Evolutionary conservation across 1,140 invertebrate species (phyloP), one percentile per base, ranked within the genome.

Genomic region (Brachystomella parvula): DNA sequence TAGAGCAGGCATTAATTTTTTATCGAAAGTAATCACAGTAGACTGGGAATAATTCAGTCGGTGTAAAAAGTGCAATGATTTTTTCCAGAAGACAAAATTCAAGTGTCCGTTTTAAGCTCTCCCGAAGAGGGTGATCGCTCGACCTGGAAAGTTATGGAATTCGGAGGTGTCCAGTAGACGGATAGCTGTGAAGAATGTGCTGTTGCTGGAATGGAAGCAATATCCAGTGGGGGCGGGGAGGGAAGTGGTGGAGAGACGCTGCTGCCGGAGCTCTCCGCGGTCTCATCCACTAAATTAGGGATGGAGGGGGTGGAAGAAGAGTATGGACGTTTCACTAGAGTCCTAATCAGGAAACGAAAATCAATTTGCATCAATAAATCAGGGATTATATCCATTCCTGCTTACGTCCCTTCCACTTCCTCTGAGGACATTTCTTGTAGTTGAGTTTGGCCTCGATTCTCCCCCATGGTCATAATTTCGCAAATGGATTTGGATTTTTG

Each of bases 121-220:
- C n/a, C n/a, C n/a, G n/a, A n/a, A n/a, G n/a, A n/a, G n/a, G n/a
- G n/a, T n/a, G n/a, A n/a, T n/a, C n/a, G n/a, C n/a, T n/a, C n/a
- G n/a, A n/a, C n/a, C n/a, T n/a, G n/a, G n/a, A 6, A 39, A 39
- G 6, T 53, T 12, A 67, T 32, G 21, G 69, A 71, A 33, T 35
- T 67, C 47, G 69, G 65, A 6, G 69, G 69, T 53, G 69, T 71
- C 35, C 65, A 71, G 69, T 71, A 71, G 28, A 71, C 58, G 0
- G 68, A 70, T 15, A 67, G 3, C 39, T 64, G 64, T 17, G 65
- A 67, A 29, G 69, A 71, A 29, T 49, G 35, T 24, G 64, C n/a
- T n/a, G n/a, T n/a, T n/a, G n/a, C n/a, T n/a, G n/a, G n/a, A n/a
- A n/a, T 66, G n/a, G 29, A 57, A 39, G 63, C 44, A 28, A 35